Base-by-base conservation (phyloP, 1,140 invertebrate species). In the Lordiphosa mommai region DNA sequence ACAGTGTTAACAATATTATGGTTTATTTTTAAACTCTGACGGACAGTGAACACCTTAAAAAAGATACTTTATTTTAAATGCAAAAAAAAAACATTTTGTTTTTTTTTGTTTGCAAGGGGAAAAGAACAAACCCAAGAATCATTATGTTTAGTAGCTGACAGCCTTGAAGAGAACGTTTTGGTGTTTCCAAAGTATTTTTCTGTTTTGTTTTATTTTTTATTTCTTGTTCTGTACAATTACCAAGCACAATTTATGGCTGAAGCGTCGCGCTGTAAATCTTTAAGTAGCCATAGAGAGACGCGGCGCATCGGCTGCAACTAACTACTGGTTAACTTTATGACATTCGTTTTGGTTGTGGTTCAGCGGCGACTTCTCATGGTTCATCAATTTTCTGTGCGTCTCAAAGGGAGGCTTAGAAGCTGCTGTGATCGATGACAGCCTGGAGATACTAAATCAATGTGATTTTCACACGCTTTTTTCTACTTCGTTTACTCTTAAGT, bases 261-360 rank as follows among this genome's bases (percentile, higher is more conserved):
- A 58, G 40, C 63, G 52, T 44, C 37, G 63, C 52, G 63, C 20
- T 67, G 63, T 67, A 67, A 67, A 67, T 67, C 63, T 67, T 58
- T 67, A 67, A 67, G 63, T 67, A 67, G 61, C 61, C 63, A 67
- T 66, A 16, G 2, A 9, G 2, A 3, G 8, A 1, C 1, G 29
- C 23, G 29, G 8, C 8, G 46, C 13, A 29, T 12, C 20, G 8
- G 16, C 36, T 17, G 1, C 5, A 14, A 9, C 13, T n/a, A 29
- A 43, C 60, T 51, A 63, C 58, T 63, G 60, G 23, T 1, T 64
- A 67, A 67, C 44, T 67, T 67, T 67, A 67, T 67, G 63, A 67
- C 63, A 67, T 67, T 67, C 57, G 63, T 58, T 67, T 67, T 67
- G 63, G 63, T 50, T 43, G 52, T 48, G 63, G 61, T 67, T 66